Evolutionary conservation across 2,113 vertebrate genomes (phyloP).

Genomic region (Heloderma charlesbogerti): DNA sequence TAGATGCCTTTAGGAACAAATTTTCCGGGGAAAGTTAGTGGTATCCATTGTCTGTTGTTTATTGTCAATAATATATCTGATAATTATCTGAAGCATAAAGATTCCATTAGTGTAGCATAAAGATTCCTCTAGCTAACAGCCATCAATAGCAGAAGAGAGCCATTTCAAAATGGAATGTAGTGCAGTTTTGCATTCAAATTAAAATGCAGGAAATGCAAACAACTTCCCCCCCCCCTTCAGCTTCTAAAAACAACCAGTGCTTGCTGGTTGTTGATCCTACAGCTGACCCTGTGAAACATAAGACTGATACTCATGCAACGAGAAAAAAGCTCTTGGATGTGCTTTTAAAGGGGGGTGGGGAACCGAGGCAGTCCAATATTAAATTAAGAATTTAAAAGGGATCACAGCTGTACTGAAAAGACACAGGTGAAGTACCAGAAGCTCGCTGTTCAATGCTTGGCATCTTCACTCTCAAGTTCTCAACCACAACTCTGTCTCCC

Average conservation of each 20-base stretch:
- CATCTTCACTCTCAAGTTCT: not conserved
- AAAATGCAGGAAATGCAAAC: not conserved
- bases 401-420: too few species aligned
- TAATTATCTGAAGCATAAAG: not conserved
- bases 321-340: too few species aligned
- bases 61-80: not conserved
- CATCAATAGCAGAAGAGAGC: not conserved
- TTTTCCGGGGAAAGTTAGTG: too few species aligned
- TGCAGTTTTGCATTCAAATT: not conserved
- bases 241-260: not conserved
- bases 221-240: not conserved
- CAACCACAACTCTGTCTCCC: not conserved
- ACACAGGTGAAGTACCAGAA: not conserved
- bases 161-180: not conserved
- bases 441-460: not conserved
- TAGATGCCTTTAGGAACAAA: too few species aligned
- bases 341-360: too few species aligned
- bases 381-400: too few species aligned
- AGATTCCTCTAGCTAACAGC: not conserved
- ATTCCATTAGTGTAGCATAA: too few species aligned
- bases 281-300: too few species aligned
- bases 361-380: too few species aligned
- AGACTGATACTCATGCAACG: too few species aligned
- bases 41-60: too few species aligned
- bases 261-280: too few species aligned